Conservation (phyloP, 2,797 vertebrate species). For the Chelidonichthys spinosus region DNA sequence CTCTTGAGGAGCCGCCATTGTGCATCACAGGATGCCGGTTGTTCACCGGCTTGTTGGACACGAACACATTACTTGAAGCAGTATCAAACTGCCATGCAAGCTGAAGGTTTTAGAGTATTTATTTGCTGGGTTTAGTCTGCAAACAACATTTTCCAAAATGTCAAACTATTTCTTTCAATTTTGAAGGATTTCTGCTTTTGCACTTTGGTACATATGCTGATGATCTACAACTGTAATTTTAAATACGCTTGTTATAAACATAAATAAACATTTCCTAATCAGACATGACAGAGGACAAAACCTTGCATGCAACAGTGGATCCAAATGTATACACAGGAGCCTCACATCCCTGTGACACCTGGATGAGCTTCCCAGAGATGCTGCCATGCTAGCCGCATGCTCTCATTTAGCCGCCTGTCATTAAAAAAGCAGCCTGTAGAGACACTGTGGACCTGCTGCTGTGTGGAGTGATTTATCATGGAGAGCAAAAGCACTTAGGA, state of each 20-base stretch:
- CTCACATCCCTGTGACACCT: constrained; percentile 42
- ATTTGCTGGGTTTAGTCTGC: background rate
- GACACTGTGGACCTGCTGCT: constrained; percentile 54
- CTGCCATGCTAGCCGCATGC: constrained; percentile 37
- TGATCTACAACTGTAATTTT: constrained; percentile 3
- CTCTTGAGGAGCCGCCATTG: too few species aligned
- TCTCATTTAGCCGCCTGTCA: constrained; percentile 59
- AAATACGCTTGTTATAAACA: constrained; percentile 2
- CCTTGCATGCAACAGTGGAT: background rate
- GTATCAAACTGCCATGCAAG: too few species aligned
- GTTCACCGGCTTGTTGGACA: too few species aligned
- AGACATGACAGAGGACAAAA: constrained; percentile 9
- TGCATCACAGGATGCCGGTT: too few species aligned
- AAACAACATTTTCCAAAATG: background rate
- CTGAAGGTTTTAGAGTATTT: background rate
- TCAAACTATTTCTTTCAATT: background rate
- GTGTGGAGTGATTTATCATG: constrained; percentile 74
- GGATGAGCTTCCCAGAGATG: constrained; percentile 28
- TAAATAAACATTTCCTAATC: constrained; percentile 1
- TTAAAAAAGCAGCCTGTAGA: constrained; percentile 60
- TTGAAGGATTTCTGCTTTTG: background rate
- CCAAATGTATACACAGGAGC: constrained; percentile 31
- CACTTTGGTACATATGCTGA: background rate
- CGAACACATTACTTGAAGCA: too few species aligned
- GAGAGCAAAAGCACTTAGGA: constrained; percentile 75